Base-by-base conservation (phyloP, 2,797 vertebrate genomes). In the Ibycter americanus region DNA sequence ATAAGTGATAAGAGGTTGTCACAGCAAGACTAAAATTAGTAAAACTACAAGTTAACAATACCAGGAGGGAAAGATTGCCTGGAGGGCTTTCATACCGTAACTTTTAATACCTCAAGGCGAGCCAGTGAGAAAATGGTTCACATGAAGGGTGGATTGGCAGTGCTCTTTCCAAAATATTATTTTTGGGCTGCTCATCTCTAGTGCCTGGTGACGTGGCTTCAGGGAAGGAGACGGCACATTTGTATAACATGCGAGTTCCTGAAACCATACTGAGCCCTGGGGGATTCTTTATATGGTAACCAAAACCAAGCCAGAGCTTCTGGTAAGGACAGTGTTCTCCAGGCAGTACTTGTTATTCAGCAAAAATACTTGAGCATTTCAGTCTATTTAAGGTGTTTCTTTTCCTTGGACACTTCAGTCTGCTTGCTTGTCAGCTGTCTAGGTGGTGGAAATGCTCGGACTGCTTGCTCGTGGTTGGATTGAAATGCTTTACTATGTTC, bases 111-210 rank as follows among this genome's bases (percentile, higher is more conserved):
- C 72, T 86, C 34, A 51, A 56, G 72, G 84, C 56, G 2, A 95
- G 72, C 82, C 79, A 93, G 15, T 49, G 65, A 90, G 87, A 81
- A 93, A 86, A 46, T 46, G 13, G 34, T 81, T 94, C 94, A 66
- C 62, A 59, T 66, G 40, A 80, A 87, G 80, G 59, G 31, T 92
- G 73, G 51, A 79, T 89, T 96, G 93, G 93, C 95, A 96, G 40
- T 6, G 44, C 47, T 96, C 23, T 88, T 95, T 42, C 42, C 67
- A 94, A 90, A 97, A 95, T 96, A 96, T 95, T 97, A 32, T 84
- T 96, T 87, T 95, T 97, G 97, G 96, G 81, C 86, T 84, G 78
- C 55, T 93, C 40, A 8, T 84, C 63, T 83, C 55, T 44, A 56
- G 55, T 67, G 88, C 82, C 51, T 96, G 83, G n/a, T 87, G 93